Evolutionary conservation across 1,140 invertebrate species (phyloP).

Genomic region (Drosophila sechellia): DNA sequence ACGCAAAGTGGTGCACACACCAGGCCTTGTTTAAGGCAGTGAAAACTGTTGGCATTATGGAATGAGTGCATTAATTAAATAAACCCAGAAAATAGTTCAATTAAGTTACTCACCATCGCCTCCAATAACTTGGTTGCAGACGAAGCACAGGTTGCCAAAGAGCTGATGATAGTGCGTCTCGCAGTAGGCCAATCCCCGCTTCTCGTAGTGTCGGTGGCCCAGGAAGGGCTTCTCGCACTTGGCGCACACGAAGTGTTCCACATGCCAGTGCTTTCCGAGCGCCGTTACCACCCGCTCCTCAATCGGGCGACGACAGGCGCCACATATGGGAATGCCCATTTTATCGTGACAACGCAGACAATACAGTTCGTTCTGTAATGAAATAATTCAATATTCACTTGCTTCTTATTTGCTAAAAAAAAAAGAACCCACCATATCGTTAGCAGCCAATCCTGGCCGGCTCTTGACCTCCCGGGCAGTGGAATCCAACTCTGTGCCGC

Average conservation of each 20-base stretch:
- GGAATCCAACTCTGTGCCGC: slow-evolving; percentile 93
- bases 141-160: slow-evolving; percentile 99
- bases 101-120: slow-evolving; percentile 92
- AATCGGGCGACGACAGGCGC: slow-evolving; percentile 97
- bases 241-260: slow-evolving; percentile 99
- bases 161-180: slow-evolving; percentile 99
- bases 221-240: slow-evolving; percentile 99
- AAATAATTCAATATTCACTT: neutral
- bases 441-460: slow-evolving; percentile 94
- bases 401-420: too few relatives aligned
- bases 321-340: slow-evolving; percentile 99
- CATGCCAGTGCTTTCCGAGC: slow-evolving; percentile 99
- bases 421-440: slow-evolving; percentile 88
- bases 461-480: slow-evolving; percentile 98
- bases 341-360: slow-evolving; percentile 99
- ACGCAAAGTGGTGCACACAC: slow-evolving; percentile 99
- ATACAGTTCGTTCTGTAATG: slow-evolving; percentile 93
- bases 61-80: slow-evolving; percentile 7
- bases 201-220: slow-evolving; percentile 99
- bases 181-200: slow-evolving; percentile 99
- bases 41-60: slow-evolving; percentile 90
- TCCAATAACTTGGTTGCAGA: slow-evolving; percentile 98
- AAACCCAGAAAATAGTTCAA: neutral
- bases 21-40: slow-evolving; percentile 99
- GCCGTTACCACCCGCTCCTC: slow-evolving; percentile 98